Base-by-base conservation (phyloP, 2,797 vertebrate species). In the Yasuhikotakia modesta region DNA sequence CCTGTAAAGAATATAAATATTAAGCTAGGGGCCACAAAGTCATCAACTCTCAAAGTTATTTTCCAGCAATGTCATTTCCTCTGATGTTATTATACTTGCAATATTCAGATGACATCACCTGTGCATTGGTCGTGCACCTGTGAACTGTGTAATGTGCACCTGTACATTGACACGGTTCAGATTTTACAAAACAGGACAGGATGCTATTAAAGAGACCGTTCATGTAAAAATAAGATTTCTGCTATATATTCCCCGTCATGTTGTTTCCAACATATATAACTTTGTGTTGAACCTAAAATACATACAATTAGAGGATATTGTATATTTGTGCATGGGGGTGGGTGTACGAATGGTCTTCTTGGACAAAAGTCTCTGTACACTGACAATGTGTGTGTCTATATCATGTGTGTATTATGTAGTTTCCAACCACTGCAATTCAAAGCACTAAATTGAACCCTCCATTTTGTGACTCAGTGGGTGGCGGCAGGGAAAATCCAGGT, bases 31-130 rank as follows among this genome's bases (percentile, higher is more conserved):
- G 81, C 58, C 43, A 61, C 16, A 70, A 58, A 53, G 21, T 22
- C 81, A 63, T 70, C 53, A 70, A 57, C 30, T 66, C 45, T 2
- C 12, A 80, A 80, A 82, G 71, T 55, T 85, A 73, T 87, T 84
- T 84, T 87, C 81, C 84, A 74, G 71, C 79, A 74, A 86, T 81
- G 74, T 85, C 84, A 81, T 85, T 80, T 85, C 68, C 69, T 77
- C 85, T 85, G 81, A 85, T 83, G 84, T 81, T 86, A 84, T 87
- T 85, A 91, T 76, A 77, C 35, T 84, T 75, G 76, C 50, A 43
- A 10, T 43, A 43, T 74, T 79, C 57, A 87, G 85, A 89, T 85
- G 69, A 82, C 88, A 86, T 83, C 30, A 83, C 82, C 75, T 67
- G 53, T 61, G 63, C 46, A 27, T 27, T 27, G 27, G 27, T 27